Evolutionary conservation across 1,140 invertebrate genomes (phyloP).

Genomic region (Euura saliciscinereae): DNA sequence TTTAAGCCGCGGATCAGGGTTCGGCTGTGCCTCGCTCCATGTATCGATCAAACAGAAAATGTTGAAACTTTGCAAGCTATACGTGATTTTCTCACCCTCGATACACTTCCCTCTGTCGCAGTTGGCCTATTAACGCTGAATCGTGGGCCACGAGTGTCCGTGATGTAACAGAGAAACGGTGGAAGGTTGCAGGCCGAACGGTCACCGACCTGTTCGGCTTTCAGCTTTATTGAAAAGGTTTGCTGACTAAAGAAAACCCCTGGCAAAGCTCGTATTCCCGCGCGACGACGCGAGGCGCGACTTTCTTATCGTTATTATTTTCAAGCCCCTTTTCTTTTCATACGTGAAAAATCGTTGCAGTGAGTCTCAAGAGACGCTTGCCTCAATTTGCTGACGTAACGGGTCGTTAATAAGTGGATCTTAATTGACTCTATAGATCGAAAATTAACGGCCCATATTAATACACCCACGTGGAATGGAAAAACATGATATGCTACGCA

Average conservation of each 20-base stretch:
- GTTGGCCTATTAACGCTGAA: slow-evolving; percentile 28
- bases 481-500: too few species aligned
- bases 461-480: too few species aligned
- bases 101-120: slow-evolving; percentile 15
- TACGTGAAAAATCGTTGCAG: background rate
- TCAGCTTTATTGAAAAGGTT: background rate
- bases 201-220: slow-evolving; percentile 1
- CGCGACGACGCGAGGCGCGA: too few species aligned
- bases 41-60: slow-evolving; percentile 37
- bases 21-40: slow-evolving; percentile 22
- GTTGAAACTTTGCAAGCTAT: background rate
- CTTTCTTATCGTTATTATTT: too few species aligned
- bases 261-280: background rate
- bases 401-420: background rate
- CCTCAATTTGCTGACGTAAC: background rate
- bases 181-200: background rate
- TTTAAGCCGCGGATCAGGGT: slow-evolving; percentile 13
- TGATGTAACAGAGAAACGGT: background rate
- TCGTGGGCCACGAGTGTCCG: background rate
- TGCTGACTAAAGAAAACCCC: background rate
- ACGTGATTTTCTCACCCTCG: slow-evolving; percentile 8
- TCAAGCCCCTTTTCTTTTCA: background rate
- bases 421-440: background rate
- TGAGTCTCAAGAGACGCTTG: background rate
- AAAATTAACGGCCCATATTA: background rate